phyloP scores from a whole-genome alignment of 2,113 vertebrate species.

The Pongo abelii region DNA sequence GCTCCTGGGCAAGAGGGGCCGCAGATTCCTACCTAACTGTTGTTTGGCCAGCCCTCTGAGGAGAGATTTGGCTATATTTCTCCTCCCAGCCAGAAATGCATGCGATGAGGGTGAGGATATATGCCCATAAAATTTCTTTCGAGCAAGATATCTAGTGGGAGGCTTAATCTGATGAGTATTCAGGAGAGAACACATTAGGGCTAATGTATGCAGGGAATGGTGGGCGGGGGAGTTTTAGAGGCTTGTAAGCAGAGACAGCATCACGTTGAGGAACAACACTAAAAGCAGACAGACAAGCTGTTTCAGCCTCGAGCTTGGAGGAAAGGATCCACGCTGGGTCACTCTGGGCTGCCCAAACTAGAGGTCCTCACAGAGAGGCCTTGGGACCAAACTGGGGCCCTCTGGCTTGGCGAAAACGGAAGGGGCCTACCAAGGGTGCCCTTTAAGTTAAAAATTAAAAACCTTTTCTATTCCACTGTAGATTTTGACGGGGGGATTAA shows the following conservation, averaged over 20 bases:
- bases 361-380: background rate
- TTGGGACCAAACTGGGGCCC: background rate
- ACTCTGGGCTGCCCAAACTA: background rate
- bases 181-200: constrained; percentile 68
- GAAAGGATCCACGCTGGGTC: background rate
- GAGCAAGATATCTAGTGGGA: constrained; percentile 58
- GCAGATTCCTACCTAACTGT: background rate
- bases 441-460: background rate
- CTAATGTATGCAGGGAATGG: constrained; percentile 64
- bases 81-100: constrained; percentile 47
- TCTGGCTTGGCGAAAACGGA: background rate
- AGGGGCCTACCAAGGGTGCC: background rate
- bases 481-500: background rate
- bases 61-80: background rate
- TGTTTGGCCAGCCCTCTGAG: background rate
- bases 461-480: background rate
- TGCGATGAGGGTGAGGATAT: constrained; percentile 39
- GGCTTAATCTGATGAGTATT: constrained; percentile 75
- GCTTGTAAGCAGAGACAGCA: background rate
- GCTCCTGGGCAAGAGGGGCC: background rate
- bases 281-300: background rate
- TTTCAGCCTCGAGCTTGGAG: background rate
- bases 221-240: background rate
- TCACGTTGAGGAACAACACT: background rate
- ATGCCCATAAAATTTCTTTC: constrained; percentile 75